phyloP scores from a whole-genome alignment of 2,797 vertebrate species.

The Enteromius thamalakanensis region DNA sequence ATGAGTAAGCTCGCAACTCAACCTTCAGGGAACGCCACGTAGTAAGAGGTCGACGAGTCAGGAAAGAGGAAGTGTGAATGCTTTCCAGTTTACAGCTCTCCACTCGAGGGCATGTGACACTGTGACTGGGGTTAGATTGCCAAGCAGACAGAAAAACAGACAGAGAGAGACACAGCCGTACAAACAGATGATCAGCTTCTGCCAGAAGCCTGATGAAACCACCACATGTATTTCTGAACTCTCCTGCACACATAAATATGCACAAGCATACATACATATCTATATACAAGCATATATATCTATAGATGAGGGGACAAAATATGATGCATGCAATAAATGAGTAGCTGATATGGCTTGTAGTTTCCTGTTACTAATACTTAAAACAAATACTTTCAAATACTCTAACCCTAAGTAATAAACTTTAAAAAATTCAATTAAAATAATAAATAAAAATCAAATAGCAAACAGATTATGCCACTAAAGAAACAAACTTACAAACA shows the following conservation, averaged over 20 bases:
- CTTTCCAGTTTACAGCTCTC: slow-evolving; percentile 52
- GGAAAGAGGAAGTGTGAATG: slow-evolving; percentile 61
- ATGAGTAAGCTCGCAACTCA: slow-evolving; percentile 48
- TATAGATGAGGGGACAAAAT: neutral
- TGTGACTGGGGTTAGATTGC: slow-evolving; percentile 16
- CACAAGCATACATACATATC: neutral
- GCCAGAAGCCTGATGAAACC: neutral
- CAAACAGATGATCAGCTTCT: neutral
- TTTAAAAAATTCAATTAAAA: neutral
- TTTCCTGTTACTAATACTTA: neutral
- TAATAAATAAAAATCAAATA: neutral
- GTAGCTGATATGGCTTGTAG: neutral
- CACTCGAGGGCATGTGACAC: slow-evolving; percentile 21
- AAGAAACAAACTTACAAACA: neutral
- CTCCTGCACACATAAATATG: neutral
- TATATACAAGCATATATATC: neutral
- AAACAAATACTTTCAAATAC: neutral
- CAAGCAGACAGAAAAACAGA: slow-evolving; percentile 36
- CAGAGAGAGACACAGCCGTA: neutral
- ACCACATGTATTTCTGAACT: neutral
- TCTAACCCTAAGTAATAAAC: neutral
- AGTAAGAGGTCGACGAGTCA: slow-evolving; percentile 39
- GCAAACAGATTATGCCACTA: neutral
- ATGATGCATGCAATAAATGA: neutral
- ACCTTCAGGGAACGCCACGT: slow-evolving; percentile 51